Percentiles rank a stretch among this genome's conserved stretches.
Evolutionary conservation across 2,113 vertebrate genomes (phyloP).

Genomic region (Tauraco erythrolophus): DNA sequence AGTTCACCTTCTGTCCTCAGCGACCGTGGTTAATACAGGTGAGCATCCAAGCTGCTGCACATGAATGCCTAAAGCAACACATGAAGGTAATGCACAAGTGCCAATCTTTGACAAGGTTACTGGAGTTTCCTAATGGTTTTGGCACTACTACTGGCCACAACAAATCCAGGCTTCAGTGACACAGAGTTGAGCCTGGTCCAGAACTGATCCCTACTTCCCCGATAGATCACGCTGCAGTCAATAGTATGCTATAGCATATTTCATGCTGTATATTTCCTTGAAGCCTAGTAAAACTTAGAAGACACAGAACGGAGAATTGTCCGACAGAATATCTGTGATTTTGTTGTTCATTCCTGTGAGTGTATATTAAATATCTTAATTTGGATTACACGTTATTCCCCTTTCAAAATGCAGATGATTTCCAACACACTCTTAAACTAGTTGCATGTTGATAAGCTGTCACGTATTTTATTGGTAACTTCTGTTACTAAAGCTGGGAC

Average conservation of each 20-base stretch:
- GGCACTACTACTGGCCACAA: not conserved
- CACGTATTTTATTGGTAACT: not conserved
- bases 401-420: not conserved
- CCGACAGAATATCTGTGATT: not conserved
- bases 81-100: not conserved
- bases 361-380: not conserved
- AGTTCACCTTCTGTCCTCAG: not conserved
- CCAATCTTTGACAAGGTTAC: not conserved
- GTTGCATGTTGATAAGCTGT: not conserved
- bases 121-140: not conserved
- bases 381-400: not conserved
- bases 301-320: not conserved
- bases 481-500: not conserved
- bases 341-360: not conserved
- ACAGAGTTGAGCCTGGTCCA: fast-evolving
- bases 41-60: not conserved
- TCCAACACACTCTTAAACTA: not conserved
- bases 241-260: fast-evolving
- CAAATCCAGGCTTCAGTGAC: not conserved
- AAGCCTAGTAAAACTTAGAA: not conserved
- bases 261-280: not conserved
- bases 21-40: fast-evolving
- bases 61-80: not conserved
- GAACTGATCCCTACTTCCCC: not conserved
- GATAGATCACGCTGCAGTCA: not conserved